Conservation (phyloP, 2,113 vertebrate species). For the Monarcha castaneiventris region DNA sequence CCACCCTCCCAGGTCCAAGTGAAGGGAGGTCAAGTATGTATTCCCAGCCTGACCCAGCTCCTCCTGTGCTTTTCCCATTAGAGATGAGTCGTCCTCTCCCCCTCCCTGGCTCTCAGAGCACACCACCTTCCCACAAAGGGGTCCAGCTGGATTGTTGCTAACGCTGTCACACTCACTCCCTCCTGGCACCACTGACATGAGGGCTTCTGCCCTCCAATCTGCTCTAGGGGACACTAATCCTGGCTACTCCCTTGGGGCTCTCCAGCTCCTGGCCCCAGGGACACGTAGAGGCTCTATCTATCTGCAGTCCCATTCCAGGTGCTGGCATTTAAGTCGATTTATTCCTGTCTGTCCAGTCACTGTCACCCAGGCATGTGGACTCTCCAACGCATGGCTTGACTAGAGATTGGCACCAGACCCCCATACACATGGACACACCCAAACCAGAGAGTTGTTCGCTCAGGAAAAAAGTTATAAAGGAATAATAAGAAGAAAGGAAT, state of each 20-base stretch:
- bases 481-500: not conserved
- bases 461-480: not conserved
- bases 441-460: not conserved
- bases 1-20: not conserved
- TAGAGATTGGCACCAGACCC: not conserved
- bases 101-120: not conserved
- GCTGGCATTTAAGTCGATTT: not conserved
- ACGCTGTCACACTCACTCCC: fast-evolving
- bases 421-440: too few relatives aligned
- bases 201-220: not conserved
- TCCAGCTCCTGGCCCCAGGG: not conserved
- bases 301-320: not conserved
- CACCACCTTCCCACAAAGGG: not conserved
- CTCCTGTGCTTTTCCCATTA: not conserved
- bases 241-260: not conserved
- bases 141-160: not conserved
- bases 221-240: not conserved
- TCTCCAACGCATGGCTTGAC: not conserved
- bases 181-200: not conserved
- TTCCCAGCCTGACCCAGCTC: not conserved
- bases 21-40: not conserved
- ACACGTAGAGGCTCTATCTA: fast-evolving
- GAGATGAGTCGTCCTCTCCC: not conserved
- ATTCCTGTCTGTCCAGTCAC: not conserved
- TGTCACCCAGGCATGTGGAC: not conserved